Evolutionary conservation across 64 coral and sea anemone genomes (phyloP).

Genomic region (Montipora cactus): DNA sequence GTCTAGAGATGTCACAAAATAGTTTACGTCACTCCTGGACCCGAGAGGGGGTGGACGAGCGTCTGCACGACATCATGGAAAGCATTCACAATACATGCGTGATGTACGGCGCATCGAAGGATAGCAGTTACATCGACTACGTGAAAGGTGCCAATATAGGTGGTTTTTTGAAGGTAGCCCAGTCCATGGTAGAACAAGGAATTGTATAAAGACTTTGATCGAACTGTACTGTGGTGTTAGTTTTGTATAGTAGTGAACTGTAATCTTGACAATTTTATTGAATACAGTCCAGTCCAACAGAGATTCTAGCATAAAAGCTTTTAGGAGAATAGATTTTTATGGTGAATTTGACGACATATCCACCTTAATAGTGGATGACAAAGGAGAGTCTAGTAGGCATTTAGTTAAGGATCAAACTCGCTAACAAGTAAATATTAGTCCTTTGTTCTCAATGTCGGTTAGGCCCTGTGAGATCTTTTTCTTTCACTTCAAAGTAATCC

Average conservation of each 20-base stretch:
- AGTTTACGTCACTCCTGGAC: conserved; percentile 88
- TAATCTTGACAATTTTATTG: not conserved
- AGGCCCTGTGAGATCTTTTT: too few relatives aligned
- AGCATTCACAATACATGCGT: conserved; percentile 90
- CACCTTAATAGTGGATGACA: not conserved
- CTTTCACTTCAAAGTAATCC: not conserved
- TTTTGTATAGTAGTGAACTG: not conserved
- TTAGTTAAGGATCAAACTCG: not conserved
- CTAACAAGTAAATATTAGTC: too few relatives aligned
- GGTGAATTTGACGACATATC: not conserved
- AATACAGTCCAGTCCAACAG: not conserved
- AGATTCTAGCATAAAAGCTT: not conserved
- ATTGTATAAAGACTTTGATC: conserved; percentile 60
- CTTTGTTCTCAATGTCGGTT: not conserved
- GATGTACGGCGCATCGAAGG: conserved; percentile 65
- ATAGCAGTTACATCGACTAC: conserved; percentile 79
- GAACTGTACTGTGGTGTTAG: not conserved
- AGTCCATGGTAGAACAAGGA: conserved; percentile 93
- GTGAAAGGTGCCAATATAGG: conserved; percentile 91
- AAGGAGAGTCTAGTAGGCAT: not conserved
- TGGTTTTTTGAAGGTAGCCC: conserved; percentile 88
- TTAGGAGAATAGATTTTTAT: not conserved
- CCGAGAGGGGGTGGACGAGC: conserved; percentile 87
- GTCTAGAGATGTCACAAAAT: conserved; percentile 94
- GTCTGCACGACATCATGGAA: conserved; percentile 94